Percentiles rank a stretch among this genome's conserved stretches.
phyloP scores from a whole-genome alignment of 2,797 vertebrate species.

The Microctenopoma steveboyesi region DNA sequence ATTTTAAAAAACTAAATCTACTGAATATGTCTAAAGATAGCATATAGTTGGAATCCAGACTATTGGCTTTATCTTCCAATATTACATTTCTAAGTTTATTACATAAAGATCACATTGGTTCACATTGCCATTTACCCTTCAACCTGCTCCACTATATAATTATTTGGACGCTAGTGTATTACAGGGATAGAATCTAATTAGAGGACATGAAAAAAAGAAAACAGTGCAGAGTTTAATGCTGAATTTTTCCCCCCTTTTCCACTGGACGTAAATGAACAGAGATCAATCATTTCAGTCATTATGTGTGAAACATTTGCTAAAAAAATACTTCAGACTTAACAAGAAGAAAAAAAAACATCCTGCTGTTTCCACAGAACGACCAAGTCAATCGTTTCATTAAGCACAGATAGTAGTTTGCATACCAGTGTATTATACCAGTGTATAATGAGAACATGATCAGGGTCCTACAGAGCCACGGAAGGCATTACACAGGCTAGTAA shows the following conservation, averaged over 20 bases:
- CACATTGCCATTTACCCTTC: neutral
- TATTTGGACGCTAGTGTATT: neutral
- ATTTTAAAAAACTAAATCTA: constrained; percentile 33
- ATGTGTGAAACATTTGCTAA: no score
- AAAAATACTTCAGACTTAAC: no score
- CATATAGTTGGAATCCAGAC: neutral
- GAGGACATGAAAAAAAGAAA: neutral
- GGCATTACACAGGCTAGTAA: neutral
- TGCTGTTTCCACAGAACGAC: neutral
- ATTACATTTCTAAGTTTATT: neutral
- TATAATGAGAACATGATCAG: neutral
- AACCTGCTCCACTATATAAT: neutral
- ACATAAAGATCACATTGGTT: neutral
- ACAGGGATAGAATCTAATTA: neutral
- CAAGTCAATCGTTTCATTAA: neutral
- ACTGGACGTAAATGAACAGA: neutral
- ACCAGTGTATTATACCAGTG: neutral
- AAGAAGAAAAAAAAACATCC: no score
- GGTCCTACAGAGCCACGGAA: constrained; percentile 2
- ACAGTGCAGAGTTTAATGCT: neutral
- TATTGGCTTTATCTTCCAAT: neutral
- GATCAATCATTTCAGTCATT: no score
- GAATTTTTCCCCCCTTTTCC: neutral
- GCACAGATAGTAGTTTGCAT: neutral
- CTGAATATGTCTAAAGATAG: constrained; percentile 1